These are phyloP conservation scores for Eupleurogrammus muticus DNA, from an alignment of 2,797 vertebrate genomes.

Conservation along the genomic window DNA sequence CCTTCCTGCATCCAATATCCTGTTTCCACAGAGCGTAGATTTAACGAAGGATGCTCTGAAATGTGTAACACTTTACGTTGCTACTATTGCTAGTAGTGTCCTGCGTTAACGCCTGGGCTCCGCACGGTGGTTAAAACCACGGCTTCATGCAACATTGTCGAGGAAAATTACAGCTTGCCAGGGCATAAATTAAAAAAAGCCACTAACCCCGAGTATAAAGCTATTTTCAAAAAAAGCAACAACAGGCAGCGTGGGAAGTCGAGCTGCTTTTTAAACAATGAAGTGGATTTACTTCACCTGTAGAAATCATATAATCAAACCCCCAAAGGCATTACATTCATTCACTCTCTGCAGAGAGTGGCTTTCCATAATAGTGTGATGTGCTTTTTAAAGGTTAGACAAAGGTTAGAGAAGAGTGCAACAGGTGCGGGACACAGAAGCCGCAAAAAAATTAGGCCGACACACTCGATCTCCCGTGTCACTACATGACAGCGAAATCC, in stretches of 20 bases:
- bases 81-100: constrained; percentile 23
- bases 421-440: constrained; percentile 16
- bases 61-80: constrained; percentile 34
- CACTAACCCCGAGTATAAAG: constrained; percentile 7
- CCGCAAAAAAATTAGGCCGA: background rate
- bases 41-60: constrained; percentile 31
- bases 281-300: constrained; percentile 13
- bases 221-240: constrained; percentile 36
- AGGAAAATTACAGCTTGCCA: constrained; percentile 21
- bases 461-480: background rate
- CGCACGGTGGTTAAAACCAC: constrained; percentile 32
- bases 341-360: background rate
- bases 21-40: constrained; percentile 36
- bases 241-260: constrained; percentile 14
- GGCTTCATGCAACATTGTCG: constrained; percentile 32
- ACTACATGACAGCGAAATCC: background rate
- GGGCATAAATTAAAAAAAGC: constrained; percentile 27
- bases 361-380: background rate
- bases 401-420: constrained; percentile 4
- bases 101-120: constrained; percentile 12
- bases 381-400: background rate
- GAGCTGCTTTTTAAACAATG: constrained; percentile 11
- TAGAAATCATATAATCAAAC: background rate
- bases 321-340: background rate
- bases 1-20: constrained; percentile 40